Percentiles rank a stretch among this genome's conserved stretches.
Evolutionary conservation across 2,113 vertebrate species (phyloP).

Genomic region (Ceyx margarethae): DNA sequence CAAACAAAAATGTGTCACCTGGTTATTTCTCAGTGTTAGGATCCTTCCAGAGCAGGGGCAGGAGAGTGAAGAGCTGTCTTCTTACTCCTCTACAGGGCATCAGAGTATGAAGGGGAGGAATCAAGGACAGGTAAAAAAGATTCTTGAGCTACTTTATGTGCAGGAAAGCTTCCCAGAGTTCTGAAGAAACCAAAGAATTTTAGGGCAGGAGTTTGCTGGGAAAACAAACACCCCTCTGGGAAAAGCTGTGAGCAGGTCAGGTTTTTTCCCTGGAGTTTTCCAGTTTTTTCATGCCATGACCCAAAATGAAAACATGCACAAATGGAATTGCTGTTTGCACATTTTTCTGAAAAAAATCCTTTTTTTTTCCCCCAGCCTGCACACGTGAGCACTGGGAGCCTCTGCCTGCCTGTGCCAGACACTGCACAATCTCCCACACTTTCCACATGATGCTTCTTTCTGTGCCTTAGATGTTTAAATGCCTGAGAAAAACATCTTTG

Average conservation of each 20-base stretch:
- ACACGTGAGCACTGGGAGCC: background rate
- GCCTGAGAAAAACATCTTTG: background rate
- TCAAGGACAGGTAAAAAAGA: background rate
- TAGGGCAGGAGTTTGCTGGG: background rate
- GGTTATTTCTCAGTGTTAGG: background rate
- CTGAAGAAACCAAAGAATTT: background rate
- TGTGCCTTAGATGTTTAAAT: background rate
- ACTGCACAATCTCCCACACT: background rate
- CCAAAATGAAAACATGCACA: constrained; percentile 23
- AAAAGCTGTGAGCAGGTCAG: constrained; percentile 7
- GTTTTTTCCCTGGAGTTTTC: background rate
- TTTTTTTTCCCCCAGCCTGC: background rate
- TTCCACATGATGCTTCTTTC: background rate
- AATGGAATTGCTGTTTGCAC: background rate
- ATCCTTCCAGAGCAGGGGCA: background rate
- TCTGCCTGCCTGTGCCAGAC: background rate
- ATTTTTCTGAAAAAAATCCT: no score
- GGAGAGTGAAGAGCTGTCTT: background rate
- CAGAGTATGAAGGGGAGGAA: background rate
- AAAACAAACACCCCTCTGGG: background rate
- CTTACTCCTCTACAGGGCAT: background rate
- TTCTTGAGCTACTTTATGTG: background rate
- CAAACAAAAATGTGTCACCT: background rate
- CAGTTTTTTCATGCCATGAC: constrained; percentile 2
- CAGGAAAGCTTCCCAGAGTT: background rate